Base-by-base conservation (phyloP, 2,113 vertebrate genomes). In the Gasterosteus nipponicus region DNA sequence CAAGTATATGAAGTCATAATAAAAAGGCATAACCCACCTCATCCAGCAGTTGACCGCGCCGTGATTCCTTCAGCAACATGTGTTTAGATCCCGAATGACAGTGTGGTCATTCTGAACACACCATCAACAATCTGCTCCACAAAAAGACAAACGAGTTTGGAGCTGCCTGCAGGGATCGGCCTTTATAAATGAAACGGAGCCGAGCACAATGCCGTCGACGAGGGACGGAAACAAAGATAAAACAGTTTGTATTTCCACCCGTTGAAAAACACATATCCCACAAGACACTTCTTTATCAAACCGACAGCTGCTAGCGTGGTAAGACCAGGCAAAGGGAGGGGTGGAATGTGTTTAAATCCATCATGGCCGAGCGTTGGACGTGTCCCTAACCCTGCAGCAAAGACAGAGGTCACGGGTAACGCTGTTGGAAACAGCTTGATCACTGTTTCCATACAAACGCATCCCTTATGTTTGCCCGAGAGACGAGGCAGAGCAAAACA, bases 311-410 rank as follows among this genome's bases (percentile, higher is more conserved):
- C 81, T 78, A 86, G 73, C 39, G 61, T 83, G 79, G 92, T 89
- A 77, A 87, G 88, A 88, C 86, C 70, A 22, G 35, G 78, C 31
- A 85, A 85, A 85, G 77, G 63, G 66, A 77, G 77, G 66, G 78
- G 80, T 14, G 80, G 89, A 91, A 93, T 87, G 85, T 87, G 57
- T 44, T 47, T 33, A 73, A 79, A 89, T 93, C 82, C 70, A 91
- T 92, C 90, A 87, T 19, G 63, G 65, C 59, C 18, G 51, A 64
- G 58, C 26, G 19, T 59, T 75, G 42, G 56, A 19, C 84, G 90
- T 88, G 92, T 81, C 82, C 71, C 61, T 83, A 87, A 88, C 82
- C 84, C 82, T 51, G 60, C 41, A 69, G 80, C 10, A 12, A 67
- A 65, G 69, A 41, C 33, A 81, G 57, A 63, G 87, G 82, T 89